phyloP scores from a whole-genome alignment of 2,888 invertebrate species.

The Gasteruption jaculator region DNA sequence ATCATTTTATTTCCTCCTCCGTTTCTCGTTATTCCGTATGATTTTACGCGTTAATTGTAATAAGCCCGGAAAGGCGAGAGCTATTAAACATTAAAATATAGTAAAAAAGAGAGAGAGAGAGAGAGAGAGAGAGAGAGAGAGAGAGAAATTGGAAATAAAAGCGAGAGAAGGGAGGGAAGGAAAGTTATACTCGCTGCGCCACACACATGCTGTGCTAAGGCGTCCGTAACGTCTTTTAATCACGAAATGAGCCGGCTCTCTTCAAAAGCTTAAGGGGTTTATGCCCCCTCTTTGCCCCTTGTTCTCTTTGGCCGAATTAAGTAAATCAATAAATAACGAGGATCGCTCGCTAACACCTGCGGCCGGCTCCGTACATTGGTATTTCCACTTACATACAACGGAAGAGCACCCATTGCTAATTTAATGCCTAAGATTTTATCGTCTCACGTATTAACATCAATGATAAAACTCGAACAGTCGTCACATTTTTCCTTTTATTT shows the following conservation, averaged over 20 bases:
- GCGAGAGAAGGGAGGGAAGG: constrained; percentile 14
- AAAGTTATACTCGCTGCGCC: constrained; percentile 34
- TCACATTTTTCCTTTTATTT: no score
- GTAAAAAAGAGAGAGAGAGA: constrained; percentile 13
- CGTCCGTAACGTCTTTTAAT: constrained; percentile 49
- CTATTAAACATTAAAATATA: constrained; percentile 46
- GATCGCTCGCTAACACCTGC: constrained; percentile 42
- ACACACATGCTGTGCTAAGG: constrained; percentile 43
- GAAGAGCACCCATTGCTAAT: no score
- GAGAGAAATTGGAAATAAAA: background rate
- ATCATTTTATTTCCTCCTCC: constrained; percentile 1
- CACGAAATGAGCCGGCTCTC: constrained; percentile 46
- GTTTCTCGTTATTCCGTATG: constrained; percentile 13
- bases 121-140: constrained; percentile 1
- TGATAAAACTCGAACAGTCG: no score
- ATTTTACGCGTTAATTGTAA: no score
- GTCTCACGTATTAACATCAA: no score
- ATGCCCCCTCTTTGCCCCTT: no score
- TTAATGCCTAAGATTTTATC: no score
- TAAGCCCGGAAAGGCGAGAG: constrained; percentile 42
- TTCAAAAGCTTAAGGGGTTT: constrained; percentile 36
- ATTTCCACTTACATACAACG: no score
- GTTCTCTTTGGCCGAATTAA: constrained; percentile 45
- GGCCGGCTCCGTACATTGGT: constrained; percentile 36
- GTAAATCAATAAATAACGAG: constrained; percentile 50